Evolutionary conservation across 2,797 vertebrate species (phyloP).

Genomic region (Lepidocolaptes lacrymiger): DNA sequence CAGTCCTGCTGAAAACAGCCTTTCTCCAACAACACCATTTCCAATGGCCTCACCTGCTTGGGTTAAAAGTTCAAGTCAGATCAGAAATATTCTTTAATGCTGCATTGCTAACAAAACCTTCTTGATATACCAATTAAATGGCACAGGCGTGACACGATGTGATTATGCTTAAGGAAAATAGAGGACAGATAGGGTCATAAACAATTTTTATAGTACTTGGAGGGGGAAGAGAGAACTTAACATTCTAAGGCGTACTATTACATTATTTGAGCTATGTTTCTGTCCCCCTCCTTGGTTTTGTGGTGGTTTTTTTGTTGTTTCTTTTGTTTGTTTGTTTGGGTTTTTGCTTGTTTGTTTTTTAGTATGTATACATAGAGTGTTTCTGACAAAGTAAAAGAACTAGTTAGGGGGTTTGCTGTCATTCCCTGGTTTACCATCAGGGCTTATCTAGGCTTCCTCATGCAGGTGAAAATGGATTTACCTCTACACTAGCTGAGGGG

Average conservation of each 20-base stretch:
- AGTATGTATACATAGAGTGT: not conserved
- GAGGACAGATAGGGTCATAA: not conserved
- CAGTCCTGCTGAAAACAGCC: not conserved
- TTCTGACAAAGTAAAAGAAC: not conserved
- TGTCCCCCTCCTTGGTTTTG: not conserved
- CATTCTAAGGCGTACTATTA: not conserved
- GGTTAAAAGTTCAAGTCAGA: not conserved
- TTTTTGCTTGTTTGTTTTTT: not conserved
- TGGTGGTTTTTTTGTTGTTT: too few relatives aligned
- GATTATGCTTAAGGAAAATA: not conserved
- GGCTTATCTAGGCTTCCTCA: not conserved
- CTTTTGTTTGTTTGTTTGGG: too few relatives aligned
- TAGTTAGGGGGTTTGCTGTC: not conserved
- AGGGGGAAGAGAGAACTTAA: not conserved
- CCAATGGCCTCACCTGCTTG: not conserved
- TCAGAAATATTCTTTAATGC: not conserved
- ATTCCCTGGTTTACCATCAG: not conserved
- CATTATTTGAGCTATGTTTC: rapidly evolving
- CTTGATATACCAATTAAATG: not conserved
- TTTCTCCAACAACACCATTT: not conserved
- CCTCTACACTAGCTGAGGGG: not conserved
- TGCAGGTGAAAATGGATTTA: not conserved
- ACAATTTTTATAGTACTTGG: not conserved
- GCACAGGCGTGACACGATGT: not conserved
- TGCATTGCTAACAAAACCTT: not conserved